Evolutionary conservation across 2,888 invertebrate genomes (phyloP), one percentile per base, ranked within the genome.

Genomic region (Athetis lepigone): DNA sequence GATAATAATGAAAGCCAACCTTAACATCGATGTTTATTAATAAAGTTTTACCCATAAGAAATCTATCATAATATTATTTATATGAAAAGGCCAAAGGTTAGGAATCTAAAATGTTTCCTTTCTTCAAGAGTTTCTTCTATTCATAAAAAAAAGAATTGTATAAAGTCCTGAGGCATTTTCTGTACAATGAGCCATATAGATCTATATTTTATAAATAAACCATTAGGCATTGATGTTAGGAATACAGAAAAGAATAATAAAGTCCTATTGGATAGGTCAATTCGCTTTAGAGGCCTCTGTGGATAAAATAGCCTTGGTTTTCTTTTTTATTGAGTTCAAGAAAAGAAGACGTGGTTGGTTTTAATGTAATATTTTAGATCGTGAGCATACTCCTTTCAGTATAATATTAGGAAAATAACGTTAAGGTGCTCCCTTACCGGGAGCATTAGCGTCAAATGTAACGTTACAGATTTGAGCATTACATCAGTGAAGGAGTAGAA

Each of bases 131-230:
- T 45, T 36, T 1, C 2, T 21, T 2, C 16, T 25, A 29, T 37
- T 37, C 37, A 37, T 19, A 23, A 37, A n/a, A 37, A n/a, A 50
- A 43, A 49, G 37, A 37, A 37, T 45, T 63, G 18, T 9, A 64
- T 63, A 52, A 9, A 33, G n/a, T 33, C 13, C 33, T 2, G 33
- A 23, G 18, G 39, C 19, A 21, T 46, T 42, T 23, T 19, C 29
- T 37, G 37, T 29, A 39, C 37, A 61, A 40, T 52, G 46, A 47
- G 21, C 21, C 3, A 8, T 21, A 47, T 19, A 29, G n/a, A 42
- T 54, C 23, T 3, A 43, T 49, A 64, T 54, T 51, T 62, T 40
- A 47, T 63, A 52, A 36, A 52, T 42, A 63, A 64, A 52, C 39
- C 62, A 39, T 45, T 62, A 45, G 11, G 19, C 19, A 33, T 63